phyloP scores from a whole-genome alignment of 2,888 invertebrate genomes.

The Chromoteleia sp. region DNA sequence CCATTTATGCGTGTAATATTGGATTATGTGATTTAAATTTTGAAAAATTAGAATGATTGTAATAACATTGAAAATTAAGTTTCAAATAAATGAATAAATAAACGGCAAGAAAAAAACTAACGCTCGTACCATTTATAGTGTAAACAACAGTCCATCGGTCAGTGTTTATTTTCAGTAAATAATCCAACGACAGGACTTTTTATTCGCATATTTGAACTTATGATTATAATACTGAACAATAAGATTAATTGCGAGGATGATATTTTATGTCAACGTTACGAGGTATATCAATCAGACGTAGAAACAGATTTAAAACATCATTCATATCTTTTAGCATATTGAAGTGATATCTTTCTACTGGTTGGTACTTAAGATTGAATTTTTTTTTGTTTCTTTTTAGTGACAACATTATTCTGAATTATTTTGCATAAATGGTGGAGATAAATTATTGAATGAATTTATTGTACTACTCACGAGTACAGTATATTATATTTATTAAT shows the following conservation, averaged over 20 bases:
- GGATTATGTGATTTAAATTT: neutral
- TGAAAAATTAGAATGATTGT: neutral
- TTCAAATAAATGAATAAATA: neutral
- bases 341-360: slow-evolving; percentile 6
- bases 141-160: slow-evolving; percentile 22
- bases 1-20: too few species aligned
- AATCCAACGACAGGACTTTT: slow-evolving; percentile 25
- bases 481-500: too few species aligned
- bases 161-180: slow-evolving; percentile 25
- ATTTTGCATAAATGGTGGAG: neutral
- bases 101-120: neutral
- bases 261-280: slow-evolving; percentile 11
- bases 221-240: neutral
- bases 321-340: neutral
- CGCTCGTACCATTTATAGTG: slow-evolving; percentile 15
- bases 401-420: neutral
- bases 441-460: slow-evolving; percentile 2
- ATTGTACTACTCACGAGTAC: neutral
- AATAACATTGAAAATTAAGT: neutral
- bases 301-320: slow-evolving; percentile 2
- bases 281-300: neutral
- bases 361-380: neutral
- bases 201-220: neutral
- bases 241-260: slow-evolving; percentile 11
- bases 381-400: neutral